These are phyloP conservation scores for Chymomyza amoena DNA, from an alignment of 2,888 invertebrate species.

Conservation along the genomic window DNA sequence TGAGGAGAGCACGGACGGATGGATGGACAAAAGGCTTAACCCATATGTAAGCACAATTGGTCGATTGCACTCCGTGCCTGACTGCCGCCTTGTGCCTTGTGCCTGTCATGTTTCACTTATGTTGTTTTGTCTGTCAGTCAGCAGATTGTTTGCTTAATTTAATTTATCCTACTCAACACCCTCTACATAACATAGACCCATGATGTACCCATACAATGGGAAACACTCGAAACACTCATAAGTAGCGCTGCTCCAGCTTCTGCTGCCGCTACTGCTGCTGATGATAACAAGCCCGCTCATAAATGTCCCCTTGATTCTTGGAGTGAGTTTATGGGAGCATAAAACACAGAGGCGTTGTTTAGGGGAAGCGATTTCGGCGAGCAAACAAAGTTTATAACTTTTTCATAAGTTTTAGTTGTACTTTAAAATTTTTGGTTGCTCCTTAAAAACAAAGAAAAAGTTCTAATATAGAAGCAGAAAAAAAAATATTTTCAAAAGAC, in stretches of 20 bases:
- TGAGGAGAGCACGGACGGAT: background rate
- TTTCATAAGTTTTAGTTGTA: background rate
- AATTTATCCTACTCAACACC: conserved; percentile 57
- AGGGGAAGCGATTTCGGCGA: too few relatives aligned
- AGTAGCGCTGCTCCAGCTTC: background rate
- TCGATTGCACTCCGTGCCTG: background rate
- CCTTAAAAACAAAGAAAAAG: too few relatives aligned
- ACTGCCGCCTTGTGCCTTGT: background rate
- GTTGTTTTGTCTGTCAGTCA: conserved; percentile 6
- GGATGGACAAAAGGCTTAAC: background rate
- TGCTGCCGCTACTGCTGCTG: conserved; percentile 34
- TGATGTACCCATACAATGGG: background rate
- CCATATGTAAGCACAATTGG: background rate
- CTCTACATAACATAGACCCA: background rate
- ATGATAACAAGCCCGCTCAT: conserved; percentile 27
- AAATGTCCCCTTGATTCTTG: background rate
- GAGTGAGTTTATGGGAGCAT: background rate
- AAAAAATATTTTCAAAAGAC: too few relatives aligned
- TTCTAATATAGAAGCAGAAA: too few relatives aligned
- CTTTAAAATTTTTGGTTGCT: too few relatives aligned
- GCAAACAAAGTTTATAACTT: too few relatives aligned
- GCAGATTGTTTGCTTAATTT: conserved; percentile 62
- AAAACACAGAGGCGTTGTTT: too few relatives aligned
- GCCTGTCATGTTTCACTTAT: conserved; percentile 3
- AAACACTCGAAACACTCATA: background rate